Evolutionary conservation across 2,113 vertebrate species (phyloP).

Genomic region (Misgurnus anguillicaudatus): DNA sequence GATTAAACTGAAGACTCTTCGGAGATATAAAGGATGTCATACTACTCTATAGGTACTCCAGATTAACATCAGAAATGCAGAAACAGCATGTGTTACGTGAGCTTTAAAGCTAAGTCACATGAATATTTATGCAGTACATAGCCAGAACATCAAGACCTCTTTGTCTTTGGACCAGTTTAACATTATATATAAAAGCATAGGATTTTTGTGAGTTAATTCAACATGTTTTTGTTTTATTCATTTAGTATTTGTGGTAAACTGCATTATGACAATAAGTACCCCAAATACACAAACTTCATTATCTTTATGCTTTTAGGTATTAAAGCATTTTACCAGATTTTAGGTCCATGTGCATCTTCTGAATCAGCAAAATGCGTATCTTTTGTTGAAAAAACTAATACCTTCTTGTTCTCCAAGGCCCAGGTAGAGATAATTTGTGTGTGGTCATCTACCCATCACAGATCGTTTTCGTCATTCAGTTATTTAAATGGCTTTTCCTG

Average conservation of each 20-base stretch:
- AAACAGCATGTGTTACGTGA: no score
- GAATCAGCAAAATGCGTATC: background rate
- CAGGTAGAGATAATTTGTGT: background rate
- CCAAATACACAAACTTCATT: no score
- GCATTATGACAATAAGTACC: no score
- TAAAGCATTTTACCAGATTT: no score
- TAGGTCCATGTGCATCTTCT: no score
- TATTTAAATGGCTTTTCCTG: slow-evolving; percentile 75
- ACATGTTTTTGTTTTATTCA: no score
- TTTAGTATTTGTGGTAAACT: no score
- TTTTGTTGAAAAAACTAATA: background rate
- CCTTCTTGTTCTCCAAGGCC: background rate
- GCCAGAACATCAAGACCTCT: slow-evolving; percentile 5
- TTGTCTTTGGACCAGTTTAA: background rate
- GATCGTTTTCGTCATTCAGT: slow-evolving; percentile 65
- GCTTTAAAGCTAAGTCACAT: background rate
- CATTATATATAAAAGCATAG: background rate
- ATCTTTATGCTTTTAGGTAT: no score
- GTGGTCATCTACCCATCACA: slow-evolving; percentile 68
- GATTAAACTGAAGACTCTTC: no score
- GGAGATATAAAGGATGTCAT: no score
- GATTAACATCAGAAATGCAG: no score
- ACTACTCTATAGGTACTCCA: no score
- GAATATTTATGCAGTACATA: background rate
- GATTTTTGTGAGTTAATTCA: background rate